Evolutionary conservation across 2,113 vertebrate species (phyloP).

Genomic region (Silurus asotus): DNA sequence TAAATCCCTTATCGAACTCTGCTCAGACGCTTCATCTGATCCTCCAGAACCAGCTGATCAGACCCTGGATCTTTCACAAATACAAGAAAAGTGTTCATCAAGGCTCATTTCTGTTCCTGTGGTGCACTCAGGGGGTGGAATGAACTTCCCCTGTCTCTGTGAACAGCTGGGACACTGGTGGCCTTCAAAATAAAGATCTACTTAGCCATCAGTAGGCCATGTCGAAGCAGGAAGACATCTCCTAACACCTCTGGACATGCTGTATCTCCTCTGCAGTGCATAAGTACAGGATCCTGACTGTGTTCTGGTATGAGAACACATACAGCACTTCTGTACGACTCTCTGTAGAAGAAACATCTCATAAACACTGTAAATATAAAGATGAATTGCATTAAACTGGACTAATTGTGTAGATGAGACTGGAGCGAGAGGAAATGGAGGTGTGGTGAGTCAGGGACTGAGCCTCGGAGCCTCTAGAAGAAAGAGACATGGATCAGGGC

Average conservation of each 20-base stretch:
- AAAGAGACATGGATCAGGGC: not conserved
- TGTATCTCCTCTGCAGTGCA: not conserved
- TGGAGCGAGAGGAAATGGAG: too few species aligned
- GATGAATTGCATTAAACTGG: not conserved
- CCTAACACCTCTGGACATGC: not conserved
- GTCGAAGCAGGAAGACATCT: not conserved
- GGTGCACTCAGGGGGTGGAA: not conserved
- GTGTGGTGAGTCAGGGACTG: not conserved
- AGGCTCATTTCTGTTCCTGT: not conserved
- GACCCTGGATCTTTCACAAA: not conserved
- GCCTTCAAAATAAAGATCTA: not conserved
- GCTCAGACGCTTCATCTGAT: not conserved
- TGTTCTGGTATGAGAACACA: not conserved
- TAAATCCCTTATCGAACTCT: not conserved
- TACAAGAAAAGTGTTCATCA: not conserved
- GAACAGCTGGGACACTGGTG: not conserved
- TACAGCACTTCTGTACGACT: not conserved
- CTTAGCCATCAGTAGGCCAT: not conserved
- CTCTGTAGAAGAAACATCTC: not conserved
- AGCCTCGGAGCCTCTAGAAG: too few species aligned
- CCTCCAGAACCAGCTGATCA: not conserved
- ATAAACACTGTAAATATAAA: not conserved
- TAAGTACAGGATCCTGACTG: not conserved
- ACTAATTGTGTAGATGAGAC: too few species aligned
- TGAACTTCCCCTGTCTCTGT: not conserved